These are phyloP conservation scores for Sylvilagus bachmani DNA, from an alignment of 2,113 vertebrate genomes.

Conservation along the genomic window DNA sequence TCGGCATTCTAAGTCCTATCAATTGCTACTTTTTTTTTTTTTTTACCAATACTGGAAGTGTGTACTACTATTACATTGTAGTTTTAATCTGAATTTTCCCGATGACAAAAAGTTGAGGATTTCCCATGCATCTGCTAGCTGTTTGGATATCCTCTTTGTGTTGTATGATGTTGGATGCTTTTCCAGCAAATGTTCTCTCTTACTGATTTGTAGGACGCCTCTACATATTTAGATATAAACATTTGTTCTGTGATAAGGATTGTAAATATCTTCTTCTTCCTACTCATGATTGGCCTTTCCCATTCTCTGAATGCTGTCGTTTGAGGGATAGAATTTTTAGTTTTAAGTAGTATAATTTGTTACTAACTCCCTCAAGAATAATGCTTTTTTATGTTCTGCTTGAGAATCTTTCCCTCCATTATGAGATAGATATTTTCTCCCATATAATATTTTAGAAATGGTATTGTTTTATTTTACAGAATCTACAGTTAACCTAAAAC, in stretches of 20 bases:
- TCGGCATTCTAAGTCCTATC: background rate
- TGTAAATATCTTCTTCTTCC: background rate
- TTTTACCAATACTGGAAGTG: no score
- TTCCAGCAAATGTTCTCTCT: background rate
- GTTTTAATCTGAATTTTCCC: background rate
- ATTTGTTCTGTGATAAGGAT: background rate
- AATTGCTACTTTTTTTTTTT: background rate
- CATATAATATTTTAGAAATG: background rate
- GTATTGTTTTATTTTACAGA: background rate
- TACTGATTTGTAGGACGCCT: background rate
- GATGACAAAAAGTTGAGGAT: background rate
- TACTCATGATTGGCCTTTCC: background rate
- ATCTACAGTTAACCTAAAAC: background rate
- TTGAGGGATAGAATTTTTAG: background rate
- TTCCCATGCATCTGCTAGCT: background rate
- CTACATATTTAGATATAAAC: background rate
- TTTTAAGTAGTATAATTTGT: background rate
- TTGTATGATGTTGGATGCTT: background rate
- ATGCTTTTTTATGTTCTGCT: background rate
- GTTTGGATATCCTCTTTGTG: background rate
- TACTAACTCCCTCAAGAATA: background rate
- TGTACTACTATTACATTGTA: background rate
- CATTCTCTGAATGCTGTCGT: background rate
- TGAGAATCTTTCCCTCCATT: background rate
- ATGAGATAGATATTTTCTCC: background rate